phyloP scores from a whole-genome alignment of 2,797 vertebrate genomes.

The Malacoraja senta region DNA sequence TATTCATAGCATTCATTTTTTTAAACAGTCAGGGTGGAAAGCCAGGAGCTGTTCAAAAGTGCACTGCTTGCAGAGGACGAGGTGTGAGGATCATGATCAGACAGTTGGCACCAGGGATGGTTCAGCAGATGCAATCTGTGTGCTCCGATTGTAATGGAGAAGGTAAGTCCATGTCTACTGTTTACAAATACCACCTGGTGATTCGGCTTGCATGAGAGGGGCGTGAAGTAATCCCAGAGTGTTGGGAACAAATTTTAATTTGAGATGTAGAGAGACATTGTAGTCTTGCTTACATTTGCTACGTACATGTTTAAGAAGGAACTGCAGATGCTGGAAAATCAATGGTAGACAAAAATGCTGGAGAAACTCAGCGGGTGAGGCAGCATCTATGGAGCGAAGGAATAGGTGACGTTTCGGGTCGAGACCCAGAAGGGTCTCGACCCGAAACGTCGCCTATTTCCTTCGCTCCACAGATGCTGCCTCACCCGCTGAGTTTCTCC shows the following conservation, averaged over 20 bases:
- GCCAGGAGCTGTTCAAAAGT: slow-evolving; percentile 91
- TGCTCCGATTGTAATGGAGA: slow-evolving; percentile 95
- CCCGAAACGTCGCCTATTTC: too few relatives aligned
- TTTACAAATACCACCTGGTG: neutral
- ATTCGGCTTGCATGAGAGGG: neutral
- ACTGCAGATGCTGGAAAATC: too few relatives aligned
- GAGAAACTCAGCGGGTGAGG: too few relatives aligned
- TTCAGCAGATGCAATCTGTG: slow-evolving; percentile 98
- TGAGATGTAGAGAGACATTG: neutral
- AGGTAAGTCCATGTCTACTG: slow-evolving; percentile 61
- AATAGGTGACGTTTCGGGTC: too few relatives aligned
- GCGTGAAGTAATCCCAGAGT: neutral
- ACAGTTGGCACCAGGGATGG: slow-evolving; percentile 95
- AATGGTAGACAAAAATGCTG: too few relatives aligned
- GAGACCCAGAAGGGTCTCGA: too few relatives aligned
- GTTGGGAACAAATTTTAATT: neutral
- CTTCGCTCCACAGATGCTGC: too few relatives aligned
- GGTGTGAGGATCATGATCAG: slow-evolving; percentile 96
- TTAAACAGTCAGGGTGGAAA: slow-evolving; percentile 86
- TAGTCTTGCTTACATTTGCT: neutral
- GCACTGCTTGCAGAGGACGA: slow-evolving; percentile 82
- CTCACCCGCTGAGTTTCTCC: too few relatives aligned
- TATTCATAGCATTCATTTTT: neutral
- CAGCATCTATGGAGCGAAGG: too few relatives aligned
- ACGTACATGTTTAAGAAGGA: too few relatives aligned